Conservation (phyloP, 2,888 invertebrate species). For the Polydesmus complanatus region DNA sequence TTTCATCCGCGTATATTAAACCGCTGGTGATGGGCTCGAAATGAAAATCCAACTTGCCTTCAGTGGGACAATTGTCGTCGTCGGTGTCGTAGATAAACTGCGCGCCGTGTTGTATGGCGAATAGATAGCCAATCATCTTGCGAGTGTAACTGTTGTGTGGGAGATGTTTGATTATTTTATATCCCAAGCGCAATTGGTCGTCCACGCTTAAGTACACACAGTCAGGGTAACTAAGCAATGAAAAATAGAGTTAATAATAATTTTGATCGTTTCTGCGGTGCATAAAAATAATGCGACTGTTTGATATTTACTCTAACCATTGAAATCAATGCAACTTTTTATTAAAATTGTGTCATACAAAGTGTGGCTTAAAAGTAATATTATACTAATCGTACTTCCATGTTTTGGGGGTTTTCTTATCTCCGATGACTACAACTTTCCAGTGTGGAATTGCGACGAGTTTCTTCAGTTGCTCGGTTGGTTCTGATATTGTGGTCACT, state of each 20-base stretch:
- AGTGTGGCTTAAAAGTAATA: background rate
- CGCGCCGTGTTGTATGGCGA: slow-evolving; percentile 17
- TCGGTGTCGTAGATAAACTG: slow-evolving; percentile 16
- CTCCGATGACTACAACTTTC: slow-evolving; percentile 14
- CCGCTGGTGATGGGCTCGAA: background rate
- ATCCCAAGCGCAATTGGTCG: slow-evolving; percentile 8
- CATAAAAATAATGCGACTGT: no score
- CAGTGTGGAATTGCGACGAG: slow-evolving; percentile 9
- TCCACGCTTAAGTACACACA: slow-evolving; percentile 12
- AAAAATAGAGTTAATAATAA: background rate
- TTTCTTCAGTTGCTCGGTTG: slow-evolving; percentile 9
- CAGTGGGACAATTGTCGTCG: slow-evolving; percentile 12
- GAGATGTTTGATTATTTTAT: slow-evolving; percentile 6
- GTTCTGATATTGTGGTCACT: slow-evolving; percentile 10
- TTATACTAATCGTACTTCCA: slow-evolving; percentile 9
- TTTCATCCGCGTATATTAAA: slow-evolving; percentile 1
- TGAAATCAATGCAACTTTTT: background rate
- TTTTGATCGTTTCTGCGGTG: background rate
- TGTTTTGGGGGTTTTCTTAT: slow-evolving; percentile 15
- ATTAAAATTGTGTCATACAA: background rate
- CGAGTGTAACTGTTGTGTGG: slow-evolving; percentile 13
- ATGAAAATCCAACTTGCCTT: slow-evolving; percentile 1
- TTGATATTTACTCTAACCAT: no score
- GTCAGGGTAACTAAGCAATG: slow-evolving; percentile 10
- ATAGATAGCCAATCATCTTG: slow-evolving; percentile 17